These are phyloP conservation scores for Cisticola juncidis DNA, from an alignment of 2,113 vertebrate genomes.

Conservation along the genomic window DNA sequence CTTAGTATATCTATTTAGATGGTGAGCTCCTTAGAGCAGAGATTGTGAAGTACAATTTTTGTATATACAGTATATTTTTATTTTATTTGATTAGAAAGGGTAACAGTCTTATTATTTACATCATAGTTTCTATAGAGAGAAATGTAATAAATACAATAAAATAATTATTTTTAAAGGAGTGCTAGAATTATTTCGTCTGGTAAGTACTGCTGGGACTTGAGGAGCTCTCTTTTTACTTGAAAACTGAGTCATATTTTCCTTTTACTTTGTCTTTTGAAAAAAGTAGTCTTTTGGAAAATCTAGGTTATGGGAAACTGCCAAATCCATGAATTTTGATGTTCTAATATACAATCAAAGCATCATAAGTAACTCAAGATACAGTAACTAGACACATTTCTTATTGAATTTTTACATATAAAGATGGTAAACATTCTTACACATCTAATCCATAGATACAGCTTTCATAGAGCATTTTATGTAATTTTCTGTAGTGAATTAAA, in stretches of 20 bases:
- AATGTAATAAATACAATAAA: not conserved
- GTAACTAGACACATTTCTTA: not conserved
- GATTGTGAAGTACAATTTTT: not conserved
- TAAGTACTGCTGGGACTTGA: slow-evolving; percentile 33
- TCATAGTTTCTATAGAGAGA: not conserved
- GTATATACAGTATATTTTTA: not conserved
- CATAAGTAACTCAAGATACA: not conserved
- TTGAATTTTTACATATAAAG: not conserved
- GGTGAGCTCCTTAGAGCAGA: not conserved
- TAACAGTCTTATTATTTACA: not conserved
- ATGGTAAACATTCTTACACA: not conserved
- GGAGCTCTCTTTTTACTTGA: not conserved
- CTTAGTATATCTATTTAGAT: slow-evolving; percentile 24
- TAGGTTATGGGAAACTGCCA: not conserved
- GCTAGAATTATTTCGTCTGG: slow-evolving; percentile 28
- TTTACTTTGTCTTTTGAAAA: not conserved
- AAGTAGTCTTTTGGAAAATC: not conserved
- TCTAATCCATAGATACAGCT: not conserved
- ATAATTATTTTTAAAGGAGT: slow-evolving; percentile 24
- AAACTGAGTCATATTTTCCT: not conserved
- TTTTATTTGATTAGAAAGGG: not conserved
- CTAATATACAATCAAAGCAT: not conserved
- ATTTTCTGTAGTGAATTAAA: not conserved
- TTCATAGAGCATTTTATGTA: not conserved
- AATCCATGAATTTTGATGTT: not conserved